These are phyloP conservation scores for Alaudala cheleensis DNA, from an alignment of 2,113 vertebrate genomes.

Conservation along the genomic window DNA sequence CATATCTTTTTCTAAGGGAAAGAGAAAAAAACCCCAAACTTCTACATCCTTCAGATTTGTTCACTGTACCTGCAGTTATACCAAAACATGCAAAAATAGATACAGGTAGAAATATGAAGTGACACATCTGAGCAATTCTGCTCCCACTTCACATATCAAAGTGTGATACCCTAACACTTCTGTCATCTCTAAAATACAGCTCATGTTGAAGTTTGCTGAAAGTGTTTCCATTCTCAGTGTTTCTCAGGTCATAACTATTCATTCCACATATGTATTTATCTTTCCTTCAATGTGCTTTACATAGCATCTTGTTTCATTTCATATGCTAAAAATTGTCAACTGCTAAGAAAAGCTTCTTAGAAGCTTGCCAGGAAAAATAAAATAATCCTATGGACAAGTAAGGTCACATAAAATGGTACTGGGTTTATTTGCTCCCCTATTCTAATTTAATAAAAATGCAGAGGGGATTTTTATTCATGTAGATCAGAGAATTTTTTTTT, in stretches of 20 bases:
- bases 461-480: background rate
- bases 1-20: background rate
- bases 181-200: background rate
- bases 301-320: background rate
- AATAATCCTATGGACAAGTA: background rate
- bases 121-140: background rate
- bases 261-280: background rate
- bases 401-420: background rate
- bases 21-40: background rate
- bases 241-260: background rate
- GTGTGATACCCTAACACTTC: background rate
- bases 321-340: background rate
- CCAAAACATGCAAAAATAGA: background rate
- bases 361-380: background rate
- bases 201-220: background rate
- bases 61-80: background rate
- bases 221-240: background rate
- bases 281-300: background rate
- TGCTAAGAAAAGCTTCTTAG: background rate
- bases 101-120: background rate
- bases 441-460: background rate
- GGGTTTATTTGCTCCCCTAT: background rate
- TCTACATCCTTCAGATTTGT: background rate
- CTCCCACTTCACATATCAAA: background rate
- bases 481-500: accelerated